Evolutionary conservation across 2,797 vertebrate genomes (phyloP), one percentile per base, ranked within the genome.

Genomic region (Sebastes aleutianus): DNA sequence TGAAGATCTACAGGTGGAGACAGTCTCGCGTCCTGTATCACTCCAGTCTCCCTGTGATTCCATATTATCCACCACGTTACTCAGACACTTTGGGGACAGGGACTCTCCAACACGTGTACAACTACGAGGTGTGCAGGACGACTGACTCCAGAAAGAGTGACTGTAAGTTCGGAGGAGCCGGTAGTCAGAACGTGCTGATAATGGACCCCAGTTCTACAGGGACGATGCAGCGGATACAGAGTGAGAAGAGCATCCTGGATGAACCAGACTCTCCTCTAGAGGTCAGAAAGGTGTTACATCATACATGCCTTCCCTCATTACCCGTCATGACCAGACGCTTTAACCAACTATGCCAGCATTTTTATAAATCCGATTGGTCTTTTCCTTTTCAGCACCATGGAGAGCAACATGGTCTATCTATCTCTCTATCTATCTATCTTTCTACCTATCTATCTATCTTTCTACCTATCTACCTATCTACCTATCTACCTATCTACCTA

Each of bases 221-320:
- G 5, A 95, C 92, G 0, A 82, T 93, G 74, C 91, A 92, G 82
- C 77, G 81, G 84, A 82, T 85, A 70, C 80, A 80, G 76, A 87
- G 59, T 68, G 76, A 89, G 6, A 87, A 74, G 80, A 87, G 36
- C 86, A 89, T 89, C 85, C 71, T 86, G 79, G 89, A 89, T 62
- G 86, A 88, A 69, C 85, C 82, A 43, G 63, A 65, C 36, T 65
- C 36, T 65, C 63, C 63, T 43, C 14, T 43, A 5, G 77, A 79
- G 77, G 77, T 92, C 62, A 69, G 89, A 79, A 22, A 20, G 47
- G 47, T 20, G 18, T 53, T 20, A 8, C 47, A n/a, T 53, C 18
- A 0, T 0, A 53, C 18, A 53, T 20, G 3, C 1, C 47, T 0
- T 53, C 7, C 47, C 3, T n/a, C 0, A 20, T n/a, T 50, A 50